Evolutionary conservation across 2,888 invertebrate genomes (phyloP), one percentile per base, ranked within the genome.

Genomic region (Pocota personata): DNA sequence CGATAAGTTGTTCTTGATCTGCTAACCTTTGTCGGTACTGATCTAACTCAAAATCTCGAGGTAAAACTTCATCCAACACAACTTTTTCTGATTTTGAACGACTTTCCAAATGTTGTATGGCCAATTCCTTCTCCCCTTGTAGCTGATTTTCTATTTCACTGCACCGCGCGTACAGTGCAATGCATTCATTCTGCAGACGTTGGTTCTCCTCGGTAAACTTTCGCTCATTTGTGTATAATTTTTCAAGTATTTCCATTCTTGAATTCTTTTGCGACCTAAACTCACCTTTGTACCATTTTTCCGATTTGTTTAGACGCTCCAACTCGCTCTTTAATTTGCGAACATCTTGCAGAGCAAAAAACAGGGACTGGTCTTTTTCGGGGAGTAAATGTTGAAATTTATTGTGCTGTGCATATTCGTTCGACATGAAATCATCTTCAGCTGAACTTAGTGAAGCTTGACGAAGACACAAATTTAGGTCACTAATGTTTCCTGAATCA

Each of bases 231-330:
- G 90, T 88, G 80, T 92, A 92, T 12, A 92, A 87, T 2, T 91
- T 91, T 67, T 92, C 92, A 0, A 92, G 82, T 0, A 91, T 90
- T 55, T 91, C 91, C 16, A 92, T 84, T 0, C 91, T 89, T 3
- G 88, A 89, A 8, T 89, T 89, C 60, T 91, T 91, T 48, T 92
- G 92, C 4, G 88, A 86, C 19, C 89, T 89, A 1, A 92, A 64
- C 52, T 92, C 92, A 50, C 89, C 89, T 57, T 91, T 92, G 84
- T 92, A 92, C 92, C 92, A 92, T 73, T 90, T 90, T 58, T 92
- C 92, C 2, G 92, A 92, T 60, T 91, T 91, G 24, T 87, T 89
- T 0, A 91, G 75, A 1, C 92, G 89, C 77, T 92, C 91, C 32
- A 92, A 78, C 78, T 92, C 91, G 48, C 90, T 92, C 37, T 90